Evolutionary conservation across 1,140 invertebrate species (phyloP), one percentile per base, ranked within the genome.

Genomic region (Drosophila ogumai): DNA sequence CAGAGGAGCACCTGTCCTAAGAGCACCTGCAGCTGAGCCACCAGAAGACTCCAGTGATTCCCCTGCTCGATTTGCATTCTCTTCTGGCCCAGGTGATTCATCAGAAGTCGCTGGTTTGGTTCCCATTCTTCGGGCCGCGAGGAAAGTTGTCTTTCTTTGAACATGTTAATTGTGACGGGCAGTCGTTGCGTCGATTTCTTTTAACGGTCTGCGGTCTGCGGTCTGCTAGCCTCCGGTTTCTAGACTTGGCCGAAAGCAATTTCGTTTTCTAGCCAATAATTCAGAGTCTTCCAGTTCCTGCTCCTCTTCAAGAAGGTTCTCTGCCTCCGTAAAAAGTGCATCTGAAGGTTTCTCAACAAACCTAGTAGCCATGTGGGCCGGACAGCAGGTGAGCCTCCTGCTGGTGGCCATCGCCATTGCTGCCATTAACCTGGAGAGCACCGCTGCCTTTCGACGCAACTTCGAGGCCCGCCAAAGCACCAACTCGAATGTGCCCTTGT

Each of bases 401-500:
- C 50, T 80, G 31, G 3, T 36, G n/a, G 40, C 49, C 46, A 9
- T 28, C 3, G 17, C 56, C 40, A 41, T 65, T 7, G 47, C 40
- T 9, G 34, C 52, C 8, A 32, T 65, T n/a, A n/a, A 28, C 13
- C 7, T 65, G 10, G 36, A 34, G 10, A 60, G 10, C 12, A 12
- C 19, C 1, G 47, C 52, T 3, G 49, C 56, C 9, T 49, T 71
- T 3, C 59, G 77, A 6, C 78, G 86, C 8, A 79, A 91, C 34
- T 92, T 92, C 19, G 84, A 91, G 43, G 73, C 79, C 3, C 82
- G 82, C 13, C 88, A 88, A 40, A 84, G 74, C 50, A 67, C 57
- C 38, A 88, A 75, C 15, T 58, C 87, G 28, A 82, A 96, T 88
- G 94, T 96, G 49, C 96, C 96, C 3, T 96, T 96, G 87, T 97